Evolutionary conservation across 2,888 invertebrate species (phyloP), one percentile per base, ranked within the genome.

Genomic region (Rhingia campestris): DNA sequence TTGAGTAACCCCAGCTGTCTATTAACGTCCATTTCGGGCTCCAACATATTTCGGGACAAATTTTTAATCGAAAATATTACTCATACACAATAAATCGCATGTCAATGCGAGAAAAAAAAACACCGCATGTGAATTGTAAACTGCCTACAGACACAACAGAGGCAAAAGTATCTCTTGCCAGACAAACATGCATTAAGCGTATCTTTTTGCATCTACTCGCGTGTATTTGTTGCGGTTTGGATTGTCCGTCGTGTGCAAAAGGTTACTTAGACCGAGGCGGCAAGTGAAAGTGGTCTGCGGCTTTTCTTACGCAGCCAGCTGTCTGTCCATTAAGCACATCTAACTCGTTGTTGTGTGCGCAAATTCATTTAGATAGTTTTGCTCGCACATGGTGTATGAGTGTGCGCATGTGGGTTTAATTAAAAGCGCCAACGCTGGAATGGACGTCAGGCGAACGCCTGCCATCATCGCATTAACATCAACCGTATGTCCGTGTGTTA

Each of bases 381-480:
- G n/a, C 4, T 30, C 37, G 4, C 14, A 22, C 22, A 22, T 22
- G 22, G 22, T 22, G 22, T 22, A 22, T 22, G 22, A 2, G 22
- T 22, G 22, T 49, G 73, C 73, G 64, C 82, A 84, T 84, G 79
- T 84, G 82, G 82, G 82, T 66, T 84, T 84, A 84, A 84, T 84
- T 84, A 84, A 79, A 79, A 84, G 69, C 79, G 47, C 79, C 67
- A 73, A 79, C 67, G 61, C 72, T 61, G 66, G 49, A 69, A 66
- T 54, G 45, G 39, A 64, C 56, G 56, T 22, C 67, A 54, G 37
- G 35, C 54, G 22, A 22, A 64, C 51, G 58, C 41, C 54, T 49
- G 75, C 59, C 76, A 66, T 47, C 64, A 63, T 2, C 22, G 33
- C 45, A 54, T 73, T 58, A 73, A 70, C 41, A 69, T 45, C 56